Conservation (phyloP, 1,140 invertebrate genomes). For the Euwallacea similis region DNA sequence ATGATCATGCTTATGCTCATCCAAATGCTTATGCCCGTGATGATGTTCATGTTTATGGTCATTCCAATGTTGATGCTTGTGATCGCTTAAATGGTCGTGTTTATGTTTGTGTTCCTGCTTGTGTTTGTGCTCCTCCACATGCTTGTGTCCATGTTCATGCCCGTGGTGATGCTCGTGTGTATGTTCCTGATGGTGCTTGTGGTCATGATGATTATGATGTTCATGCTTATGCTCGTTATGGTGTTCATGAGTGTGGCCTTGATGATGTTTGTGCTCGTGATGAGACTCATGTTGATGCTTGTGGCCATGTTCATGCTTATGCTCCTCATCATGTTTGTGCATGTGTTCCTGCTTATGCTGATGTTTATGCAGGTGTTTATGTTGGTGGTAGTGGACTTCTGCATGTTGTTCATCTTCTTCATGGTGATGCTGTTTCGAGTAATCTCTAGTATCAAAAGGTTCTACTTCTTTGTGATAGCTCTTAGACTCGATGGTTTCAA, state of each 20-base stretch:
- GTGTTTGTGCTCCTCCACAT: constrained; percentile 33
- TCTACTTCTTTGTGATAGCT: constrained; percentile 43
- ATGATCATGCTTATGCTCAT: constrained; percentile 26
- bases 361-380: constrained; percentile 37
- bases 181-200: constrained; percentile 23
- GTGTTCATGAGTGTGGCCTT: constrained; percentile 26
- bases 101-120: constrained; percentile 35
- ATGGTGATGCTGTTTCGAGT: constrained; percentile 10
- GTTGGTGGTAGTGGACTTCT: constrained; percentile 35
- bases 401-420: constrained; percentile 13
- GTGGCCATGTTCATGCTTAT: constrained; percentile 32
- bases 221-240: constrained; percentile 20
- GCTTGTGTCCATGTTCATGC: constrained; percentile 33
- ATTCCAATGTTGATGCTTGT: constrained; percentile 34
- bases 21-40: constrained; percentile 14
- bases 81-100: constrained; percentile 29
- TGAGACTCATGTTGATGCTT: constrained; percentile 18
- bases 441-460: constrained; percentile 13
- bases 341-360: constrained; percentile 32
- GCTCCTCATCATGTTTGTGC: constrained; percentile 33
- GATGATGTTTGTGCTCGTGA: constrained; percentile 30
- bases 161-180: constrained; percentile 22
- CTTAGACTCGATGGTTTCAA: constrained; percentile 24
- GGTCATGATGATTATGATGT: constrained; percentile 23
- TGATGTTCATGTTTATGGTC: constrained; percentile 28